Percentiles rank a stretch among this genome's conserved stretches.
These are phyloP conservation scores for Agelas oroides DNA, from an alignment of 37 sponge, comb jelly and placozoan genomes.

Conservation along the genomic window DNA sequence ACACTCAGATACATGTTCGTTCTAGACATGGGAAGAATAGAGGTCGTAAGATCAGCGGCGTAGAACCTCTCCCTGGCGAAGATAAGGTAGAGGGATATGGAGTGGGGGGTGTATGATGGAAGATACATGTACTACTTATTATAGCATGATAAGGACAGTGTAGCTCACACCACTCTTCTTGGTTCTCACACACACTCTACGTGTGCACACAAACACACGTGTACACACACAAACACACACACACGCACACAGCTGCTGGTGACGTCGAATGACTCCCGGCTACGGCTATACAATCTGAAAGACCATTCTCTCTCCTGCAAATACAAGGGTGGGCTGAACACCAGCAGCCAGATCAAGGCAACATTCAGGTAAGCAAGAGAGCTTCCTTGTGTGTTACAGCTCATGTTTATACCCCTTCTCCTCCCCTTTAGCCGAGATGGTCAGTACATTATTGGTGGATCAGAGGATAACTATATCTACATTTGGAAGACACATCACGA, in stretches of 20 bases:
- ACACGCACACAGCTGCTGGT: conserved; percentile 66
- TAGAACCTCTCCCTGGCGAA: conserved; percentile 92
- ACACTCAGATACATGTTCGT: conserved; percentile 95
- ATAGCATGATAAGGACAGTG: not conserved
- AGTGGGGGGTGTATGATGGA: not conserved
- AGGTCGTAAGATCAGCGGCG: conserved; percentile 93
- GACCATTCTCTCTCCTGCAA: conserved; percentile 91
- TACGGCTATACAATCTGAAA: conserved; percentile 91
- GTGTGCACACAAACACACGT: no score
- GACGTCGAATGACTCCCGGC: conserved; percentile 95
- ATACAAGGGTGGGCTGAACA: conserved; percentile 93
- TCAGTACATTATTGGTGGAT: conserved; percentile 88
- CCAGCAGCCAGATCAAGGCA: conserved; percentile 92
- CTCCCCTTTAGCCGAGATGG: conserved; percentile 80
- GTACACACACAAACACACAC: no score
- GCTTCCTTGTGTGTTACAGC: no score
- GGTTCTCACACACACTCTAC: no score
- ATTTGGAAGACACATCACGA: conserved; percentile 92
- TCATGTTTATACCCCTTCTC: no score
- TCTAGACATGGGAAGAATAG: conserved; percentile 93
- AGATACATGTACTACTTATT: not conserved
- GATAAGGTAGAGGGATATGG: conserved; percentile 68
- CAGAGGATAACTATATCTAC: conserved; percentile 89
- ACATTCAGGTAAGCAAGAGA: conserved; percentile 69
- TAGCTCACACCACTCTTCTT: not conserved